A percentile compares a stretch with the other conserved stretches of the same genome.
phyloP scores from a whole-genome alignment of 2,113 vertebrate species.

The Otis tarda region DNA sequence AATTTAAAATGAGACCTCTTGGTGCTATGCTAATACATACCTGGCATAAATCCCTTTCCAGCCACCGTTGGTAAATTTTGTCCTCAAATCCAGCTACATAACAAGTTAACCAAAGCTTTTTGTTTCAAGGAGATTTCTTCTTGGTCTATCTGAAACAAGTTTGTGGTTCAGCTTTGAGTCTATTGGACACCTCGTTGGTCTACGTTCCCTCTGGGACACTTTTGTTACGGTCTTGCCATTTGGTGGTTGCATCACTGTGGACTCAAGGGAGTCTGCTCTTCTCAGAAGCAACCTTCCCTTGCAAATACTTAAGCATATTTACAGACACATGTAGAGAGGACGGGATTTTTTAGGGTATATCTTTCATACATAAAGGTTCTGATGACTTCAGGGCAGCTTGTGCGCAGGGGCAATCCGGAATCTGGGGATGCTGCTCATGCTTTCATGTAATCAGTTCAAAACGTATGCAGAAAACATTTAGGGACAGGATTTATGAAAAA shows the following conservation, averaged over 20 bases:
- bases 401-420: background rate
- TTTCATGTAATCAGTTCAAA: background rate
- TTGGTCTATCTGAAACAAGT: background rate
- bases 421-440: background rate
- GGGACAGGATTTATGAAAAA: background rate
- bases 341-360: rapidly evolving
- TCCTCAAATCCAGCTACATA: background rate
- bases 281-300: background rate
- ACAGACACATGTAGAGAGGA: background rate
- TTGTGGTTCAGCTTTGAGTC: background rate
- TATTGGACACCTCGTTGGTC: background rate
- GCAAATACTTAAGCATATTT: background rate
- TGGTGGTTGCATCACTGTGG: background rate
- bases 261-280: background rate
- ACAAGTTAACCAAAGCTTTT: background rate
- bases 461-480: background rate
- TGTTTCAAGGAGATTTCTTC: background rate
- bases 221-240: background rate
- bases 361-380: background rate
- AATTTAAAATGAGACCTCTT: background rate
- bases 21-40: background rate
- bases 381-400: background rate
- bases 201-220: rapidly evolving
- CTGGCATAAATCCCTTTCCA: background rate
- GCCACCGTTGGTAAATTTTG: background rate